A percentile compares a stretch with the other conserved stretches of the same genome.
phyloP scores from a whole-genome alignment of 1,140 invertebrate species.

The Protaetia brevitarsis region DNA sequence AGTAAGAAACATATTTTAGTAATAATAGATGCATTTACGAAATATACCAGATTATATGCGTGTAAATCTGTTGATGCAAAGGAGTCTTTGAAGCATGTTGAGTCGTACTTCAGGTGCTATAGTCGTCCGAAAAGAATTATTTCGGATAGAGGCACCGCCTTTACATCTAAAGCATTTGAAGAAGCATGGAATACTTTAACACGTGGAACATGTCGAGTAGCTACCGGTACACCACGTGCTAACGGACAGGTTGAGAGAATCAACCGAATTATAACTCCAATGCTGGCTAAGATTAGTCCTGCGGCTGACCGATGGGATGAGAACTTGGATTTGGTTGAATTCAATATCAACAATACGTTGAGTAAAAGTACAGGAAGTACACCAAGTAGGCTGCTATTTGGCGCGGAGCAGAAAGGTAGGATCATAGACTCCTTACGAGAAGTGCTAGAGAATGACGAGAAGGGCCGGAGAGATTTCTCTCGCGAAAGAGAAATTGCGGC shows the following conservation, averaged over 20 bases:
- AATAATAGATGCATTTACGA: constrained; percentile 15
- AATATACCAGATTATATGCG: constrained; percentile 2
- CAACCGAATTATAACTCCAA: constrained; percentile 28
- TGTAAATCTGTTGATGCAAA: neutral
- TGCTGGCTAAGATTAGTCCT: neutral
- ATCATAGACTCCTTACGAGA: too few relatives aligned
- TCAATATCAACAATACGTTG: constrained; percentile 36
- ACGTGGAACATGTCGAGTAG: constrained; percentile 26
- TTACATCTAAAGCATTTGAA: constrained; percentile 32
- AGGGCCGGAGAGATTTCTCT: too few relatives aligned
- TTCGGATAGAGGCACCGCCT: constrained; percentile 11
- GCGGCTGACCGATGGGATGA: constrained; percentile 31
- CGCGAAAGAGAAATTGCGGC: neutral
- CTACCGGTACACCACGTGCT: constrained; percentile 34
- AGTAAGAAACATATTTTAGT: constrained; percentile 21
- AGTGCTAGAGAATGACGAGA: too few relatives aligned
- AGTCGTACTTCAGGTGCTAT: neutral
- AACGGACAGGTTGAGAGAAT: constrained; percentile 44
- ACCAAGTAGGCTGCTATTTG: constrained; percentile 34
- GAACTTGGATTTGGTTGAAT: constrained; percentile 31
- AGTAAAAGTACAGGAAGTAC: constrained; percentile 30
- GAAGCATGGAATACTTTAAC: constrained; percentile 30
- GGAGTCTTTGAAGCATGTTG: neutral
- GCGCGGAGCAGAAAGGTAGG: constrained; percentile 31
- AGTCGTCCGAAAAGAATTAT: neutral